A percentile compares a stretch with the other conserved stretches of the same genome.
Conservation (phyloP, 2,113 vertebrate species). For the Serinus canaria region DNA sequence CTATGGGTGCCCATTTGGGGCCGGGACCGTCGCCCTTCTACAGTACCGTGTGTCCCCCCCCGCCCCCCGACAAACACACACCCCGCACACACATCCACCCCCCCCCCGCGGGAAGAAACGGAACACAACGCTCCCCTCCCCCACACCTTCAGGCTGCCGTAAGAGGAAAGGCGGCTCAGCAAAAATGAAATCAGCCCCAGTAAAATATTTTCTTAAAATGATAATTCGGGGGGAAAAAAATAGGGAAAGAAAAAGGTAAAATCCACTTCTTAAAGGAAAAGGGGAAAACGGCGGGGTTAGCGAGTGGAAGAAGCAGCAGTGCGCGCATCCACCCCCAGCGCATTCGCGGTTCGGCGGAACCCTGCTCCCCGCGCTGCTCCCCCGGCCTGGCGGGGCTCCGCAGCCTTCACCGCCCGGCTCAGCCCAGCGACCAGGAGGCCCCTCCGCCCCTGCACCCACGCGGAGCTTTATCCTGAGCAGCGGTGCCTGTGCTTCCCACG, state of each 20-base stretch:
- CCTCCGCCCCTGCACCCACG: background rate
- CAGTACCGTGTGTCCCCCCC: background rate
- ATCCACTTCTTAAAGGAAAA: background rate
- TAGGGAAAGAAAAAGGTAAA: background rate
- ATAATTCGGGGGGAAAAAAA: background rate
- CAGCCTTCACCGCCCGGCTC: background rate
- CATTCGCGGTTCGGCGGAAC: background rate
- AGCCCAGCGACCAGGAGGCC: background rate
- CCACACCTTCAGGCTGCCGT: background rate
- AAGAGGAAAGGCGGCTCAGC: constrained; percentile 7
- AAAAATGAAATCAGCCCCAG: background rate
- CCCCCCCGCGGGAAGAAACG: background rate
- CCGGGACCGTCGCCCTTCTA: background rate
- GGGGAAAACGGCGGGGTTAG: background rate
- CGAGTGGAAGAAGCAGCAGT: background rate
- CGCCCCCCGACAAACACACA: background rate
- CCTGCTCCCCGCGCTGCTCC: background rate
- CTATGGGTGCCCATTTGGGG: background rate
- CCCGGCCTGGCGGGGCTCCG: background rate
- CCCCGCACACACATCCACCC: background rate
- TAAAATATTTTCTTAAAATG: background rate
- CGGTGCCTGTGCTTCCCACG: background rate
- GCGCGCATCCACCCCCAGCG: background rate
- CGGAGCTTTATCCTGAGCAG: background rate
- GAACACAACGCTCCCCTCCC: constrained; percentile 30